These are phyloP conservation scores for Anagrus nilaparvatae DNA, from an alignment of 1,140 invertebrate species.

Conservation along the genomic window DNA sequence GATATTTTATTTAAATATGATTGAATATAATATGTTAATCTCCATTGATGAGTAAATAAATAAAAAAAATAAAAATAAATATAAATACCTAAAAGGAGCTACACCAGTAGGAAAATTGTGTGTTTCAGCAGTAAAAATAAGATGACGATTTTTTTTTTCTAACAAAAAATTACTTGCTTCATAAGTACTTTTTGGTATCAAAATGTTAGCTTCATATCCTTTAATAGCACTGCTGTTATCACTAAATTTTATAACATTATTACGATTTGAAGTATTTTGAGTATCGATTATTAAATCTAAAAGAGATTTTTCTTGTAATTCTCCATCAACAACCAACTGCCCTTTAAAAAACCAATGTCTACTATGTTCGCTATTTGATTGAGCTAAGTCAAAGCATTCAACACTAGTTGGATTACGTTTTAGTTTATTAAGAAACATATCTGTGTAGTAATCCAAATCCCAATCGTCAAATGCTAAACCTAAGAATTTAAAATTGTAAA, in stretches of 20 bases:
- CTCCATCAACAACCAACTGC: conserved; percentile 74
- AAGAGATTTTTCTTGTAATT: conserved; percentile 66
- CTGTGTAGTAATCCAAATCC: conserved; percentile 78
- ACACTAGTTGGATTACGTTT: conserved; percentile 93
- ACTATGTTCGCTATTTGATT: conserved; percentile 93
- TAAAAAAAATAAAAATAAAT: too few relatives aligned
- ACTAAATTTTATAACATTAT: conserved; percentile 95
- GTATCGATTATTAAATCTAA: conserved; percentile 91
- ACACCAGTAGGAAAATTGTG: conserved; percentile 98
- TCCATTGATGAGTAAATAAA: too few relatives aligned
- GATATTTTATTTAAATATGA: neutral
- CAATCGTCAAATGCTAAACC: conserved; percentile 79
- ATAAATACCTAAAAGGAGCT: conserved; percentile 61
- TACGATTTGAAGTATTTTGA: conserved; percentile 73
- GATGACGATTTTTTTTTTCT: conserved; percentile 58
- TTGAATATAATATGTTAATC: neutral
- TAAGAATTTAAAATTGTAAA: conserved; percentile 25
- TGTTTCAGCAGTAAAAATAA: conserved; percentile 98
- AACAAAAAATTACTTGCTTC: conserved; percentile 54
- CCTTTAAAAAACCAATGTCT: conserved; percentile 94
- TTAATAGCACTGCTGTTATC: conserved; percentile 95
- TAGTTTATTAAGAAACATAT: conserved; percentile 69
- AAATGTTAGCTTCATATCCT: conserved; percentile 61
- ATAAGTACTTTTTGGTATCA: conserved; percentile 51
- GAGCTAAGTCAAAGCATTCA: conserved; percentile 96